Evolutionary conservation across 1,140 invertebrate species (phyloP).

Genomic region (Ditylenchus dipsaci): DNA sequence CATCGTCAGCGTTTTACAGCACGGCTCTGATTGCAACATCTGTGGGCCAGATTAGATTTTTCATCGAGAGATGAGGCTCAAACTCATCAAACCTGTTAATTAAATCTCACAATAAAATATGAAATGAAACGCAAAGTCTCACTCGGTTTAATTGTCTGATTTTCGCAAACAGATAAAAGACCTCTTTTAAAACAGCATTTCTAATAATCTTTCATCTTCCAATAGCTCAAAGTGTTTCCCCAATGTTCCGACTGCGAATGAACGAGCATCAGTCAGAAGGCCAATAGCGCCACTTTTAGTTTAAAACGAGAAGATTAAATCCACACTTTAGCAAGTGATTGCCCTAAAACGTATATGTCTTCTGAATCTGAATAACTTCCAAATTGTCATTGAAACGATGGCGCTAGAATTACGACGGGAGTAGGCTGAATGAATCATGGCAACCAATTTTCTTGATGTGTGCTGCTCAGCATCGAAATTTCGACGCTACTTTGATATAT

Average conservation of each 20-base stretch:
- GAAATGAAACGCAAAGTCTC: conserved; percentile 26
- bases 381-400: not conserved
- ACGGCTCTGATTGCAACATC: not conserved
- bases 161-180: conserved; percentile 47
- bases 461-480: not conserved
- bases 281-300: not conserved
- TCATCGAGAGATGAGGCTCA: too few relatives aligned
- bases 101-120: too few relatives aligned
- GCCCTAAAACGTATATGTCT: too few relatives aligned
- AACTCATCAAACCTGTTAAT: too few relatives aligned
- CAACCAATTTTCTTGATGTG: not conserved
- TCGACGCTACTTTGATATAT: too few relatives aligned
- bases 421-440: not conserved
- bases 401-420: not conserved
- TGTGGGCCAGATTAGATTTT: not conserved
- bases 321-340: too few relatives aligned
- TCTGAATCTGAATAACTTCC: too few relatives aligned
- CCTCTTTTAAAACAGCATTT: conserved; percentile 40
- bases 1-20: too few relatives aligned
- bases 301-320: not conserved
- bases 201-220: conserved; percentile 37
- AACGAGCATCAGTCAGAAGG: conserved; percentile 39
- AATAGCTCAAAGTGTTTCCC: conserved; percentile 41
- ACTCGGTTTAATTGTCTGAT: conserved; percentile 34
- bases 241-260: too few relatives aligned